A percentile compares a stretch with the other conserved stretches of the same genome.
Conservation (phyloP, 92 coral and sea anemone genomes). For the Pocillopora meandrina region DNA sequence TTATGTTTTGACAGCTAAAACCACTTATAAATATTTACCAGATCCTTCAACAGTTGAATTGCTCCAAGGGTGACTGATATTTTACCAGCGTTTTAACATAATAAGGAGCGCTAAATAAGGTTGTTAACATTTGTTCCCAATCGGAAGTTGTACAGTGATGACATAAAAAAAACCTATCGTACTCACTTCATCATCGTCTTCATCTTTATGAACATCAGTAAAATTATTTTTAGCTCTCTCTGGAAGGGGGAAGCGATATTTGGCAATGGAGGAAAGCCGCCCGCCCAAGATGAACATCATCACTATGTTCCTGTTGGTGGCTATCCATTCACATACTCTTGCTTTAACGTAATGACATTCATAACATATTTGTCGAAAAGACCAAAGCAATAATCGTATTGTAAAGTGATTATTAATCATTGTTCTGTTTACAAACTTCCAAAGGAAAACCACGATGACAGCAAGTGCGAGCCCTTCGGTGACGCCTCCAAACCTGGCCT, state of each 20-base stretch:
- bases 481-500: background rate
- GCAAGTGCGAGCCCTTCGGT: background rate
- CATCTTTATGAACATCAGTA: no score
- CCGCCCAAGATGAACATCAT: background rate
- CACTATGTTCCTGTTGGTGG: background rate
- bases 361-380: no score
- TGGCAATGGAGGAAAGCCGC: background rate
- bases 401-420: no score
- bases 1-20: background rate
- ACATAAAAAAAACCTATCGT: no score
- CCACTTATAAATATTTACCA: background rate
- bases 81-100: background rate
- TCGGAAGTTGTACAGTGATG: no score
- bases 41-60: background rate
- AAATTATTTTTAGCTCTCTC: background rate
- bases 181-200: no score
- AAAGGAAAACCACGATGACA: background rate
- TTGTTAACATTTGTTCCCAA: no score
- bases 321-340: background rate
- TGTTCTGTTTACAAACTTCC: no score
- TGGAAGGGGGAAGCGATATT: background rate
- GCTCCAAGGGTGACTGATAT: background rate
- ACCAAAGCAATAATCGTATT: no score
- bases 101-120: background rate
- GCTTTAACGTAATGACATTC: background rate